Base-by-base conservation (phyloP, 2,113 vertebrate genomes). In the Mustelus asterias region DNA sequence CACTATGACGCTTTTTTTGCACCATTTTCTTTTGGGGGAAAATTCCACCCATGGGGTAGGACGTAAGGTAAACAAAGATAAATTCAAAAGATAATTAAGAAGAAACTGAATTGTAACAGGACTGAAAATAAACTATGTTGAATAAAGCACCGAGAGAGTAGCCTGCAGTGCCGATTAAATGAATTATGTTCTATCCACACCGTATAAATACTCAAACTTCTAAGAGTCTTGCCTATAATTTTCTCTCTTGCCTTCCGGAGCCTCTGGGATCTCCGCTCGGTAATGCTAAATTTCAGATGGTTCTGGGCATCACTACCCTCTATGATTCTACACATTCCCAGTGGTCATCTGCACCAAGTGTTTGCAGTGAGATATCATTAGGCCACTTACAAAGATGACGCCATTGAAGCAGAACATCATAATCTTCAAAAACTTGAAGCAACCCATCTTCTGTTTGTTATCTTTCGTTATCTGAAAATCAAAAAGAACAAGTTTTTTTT, bases 391-490 rank as follows among this genome's bases (percentile, higher is more conserved):
- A 96, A 98, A 98, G 96, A 98, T 98, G 65, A 98, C 97, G 88
- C 97, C 97, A 11, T 98, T 98, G 96, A 98, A 98, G 33, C 96
- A 1, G 95, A 98, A 97, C 98, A 98, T 98, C 97, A 97, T 97
- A 18, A 44, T 72, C 97, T 98, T 98, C 96, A 98, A 97, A 96
- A 98, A 97, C 65, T 97, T 96, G 96, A 97, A 98, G 96, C 98
- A 98, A 11, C 97, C 97, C 98, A 97, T 97, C 93, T 96, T 96
- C 44, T 76, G 5, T 93, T 63, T 65, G 48, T 54, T 54, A 9
- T 65, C 29, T 65, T 92, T 16, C 20, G 60, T 93, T 93, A 93
- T 65, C 89, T 93, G 60, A 2, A 65, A 65, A 65, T n/a, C 13
- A 93, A 37, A 93, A 93, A 93, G 14, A 37, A 8, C 5, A 37